Conservation (phyloP, 2,113 vertebrate genomes). For the Forbesichthys papilliferus region DNA sequence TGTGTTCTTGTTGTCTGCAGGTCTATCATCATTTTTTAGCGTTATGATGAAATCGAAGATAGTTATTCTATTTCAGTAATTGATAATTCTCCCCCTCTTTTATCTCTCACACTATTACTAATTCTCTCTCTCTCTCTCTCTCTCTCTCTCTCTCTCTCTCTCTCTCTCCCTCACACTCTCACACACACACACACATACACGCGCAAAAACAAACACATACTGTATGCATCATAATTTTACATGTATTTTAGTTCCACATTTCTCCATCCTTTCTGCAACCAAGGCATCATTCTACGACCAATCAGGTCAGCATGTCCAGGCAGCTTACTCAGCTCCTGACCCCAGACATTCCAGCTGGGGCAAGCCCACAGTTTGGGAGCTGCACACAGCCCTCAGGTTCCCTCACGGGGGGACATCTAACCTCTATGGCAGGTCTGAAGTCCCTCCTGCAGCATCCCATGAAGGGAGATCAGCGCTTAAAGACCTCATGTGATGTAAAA, state of each 20-base stretch:
- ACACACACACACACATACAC: slow-evolving; percentile 16
- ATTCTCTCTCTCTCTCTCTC: slow-evolving; percentile 18
- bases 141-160: slow-evolving; percentile 7
- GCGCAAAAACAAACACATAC: slow-evolving; percentile 24
- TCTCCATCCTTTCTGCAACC: slow-evolving; percentile 42
- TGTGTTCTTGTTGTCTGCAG: slow-evolving; percentile 6
- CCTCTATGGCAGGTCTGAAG: slow-evolving; percentile 74
- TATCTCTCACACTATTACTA: not conserved
- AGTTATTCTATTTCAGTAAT: slow-evolving; percentile 26
- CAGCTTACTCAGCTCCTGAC: slow-evolving; percentile 76
- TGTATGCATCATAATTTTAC: no score
- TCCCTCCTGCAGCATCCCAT: slow-evolving; percentile 78
- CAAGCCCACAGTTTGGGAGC: slow-evolving; percentile 77
- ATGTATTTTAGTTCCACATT: no score
- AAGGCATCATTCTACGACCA: slow-evolving; percentile 50
- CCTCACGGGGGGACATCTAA: slow-evolving; percentile 68
- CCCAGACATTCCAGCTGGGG: slow-evolving; percentile 78
- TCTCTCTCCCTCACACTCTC: not conserved
- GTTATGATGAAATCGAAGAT: slow-evolving; percentile 15
- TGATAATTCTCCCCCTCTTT: not conserved
- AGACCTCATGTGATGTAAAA: slow-evolving; percentile 70
- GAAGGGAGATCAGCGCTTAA: slow-evolving; percentile 75
- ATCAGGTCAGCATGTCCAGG: slow-evolving; percentile 75
- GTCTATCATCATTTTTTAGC: not conserved
- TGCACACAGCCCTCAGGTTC: slow-evolving; percentile 70